Evolutionary conservation across 2,888 invertebrate species (phyloP).

Genomic region (Stomorhina lunata): DNA sequence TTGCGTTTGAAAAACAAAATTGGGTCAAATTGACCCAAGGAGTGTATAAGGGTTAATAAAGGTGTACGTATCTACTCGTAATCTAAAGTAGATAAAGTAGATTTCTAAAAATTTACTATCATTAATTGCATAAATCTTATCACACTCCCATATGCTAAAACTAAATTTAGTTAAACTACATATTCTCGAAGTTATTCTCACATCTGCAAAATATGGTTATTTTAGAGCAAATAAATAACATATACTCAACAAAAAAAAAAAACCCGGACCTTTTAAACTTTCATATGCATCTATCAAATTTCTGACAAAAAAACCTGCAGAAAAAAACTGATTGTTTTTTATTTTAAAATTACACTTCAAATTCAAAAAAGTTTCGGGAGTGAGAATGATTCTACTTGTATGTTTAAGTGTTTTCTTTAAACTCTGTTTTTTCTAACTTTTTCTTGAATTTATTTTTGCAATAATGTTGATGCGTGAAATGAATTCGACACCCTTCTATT

Average conservation of each 20-base stretch:
- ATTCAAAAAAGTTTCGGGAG: neutral
- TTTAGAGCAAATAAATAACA: neutral
- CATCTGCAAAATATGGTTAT: slow-evolving; percentile 2
- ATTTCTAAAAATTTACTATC: too few species aligned
- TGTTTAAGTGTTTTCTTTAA: slow-evolving; percentile 54
- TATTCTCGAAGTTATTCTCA: neutral
- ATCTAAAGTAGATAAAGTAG: too few species aligned
- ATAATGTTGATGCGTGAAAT: slow-evolving; percentile 64
- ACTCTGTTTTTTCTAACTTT: neutral
- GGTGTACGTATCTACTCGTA: too few species aligned
- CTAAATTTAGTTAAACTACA: too few species aligned
- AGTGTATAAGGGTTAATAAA: too few species aligned
- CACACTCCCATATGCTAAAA: too few species aligned
- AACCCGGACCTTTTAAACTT: neutral
- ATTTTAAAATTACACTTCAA: slow-evolving; percentile 42
- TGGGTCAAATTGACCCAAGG: too few species aligned
- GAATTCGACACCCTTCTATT: slow-evolving; percentile 65
- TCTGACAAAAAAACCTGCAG: neutral
- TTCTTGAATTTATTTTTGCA: slow-evolving; percentile 45
- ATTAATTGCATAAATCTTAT: too few species aligned
- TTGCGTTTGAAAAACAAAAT: too few species aligned
- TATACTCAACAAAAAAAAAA: neutral
- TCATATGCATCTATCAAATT: slow-evolving; percentile 18
- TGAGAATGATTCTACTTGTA: slow-evolving; percentile 44
- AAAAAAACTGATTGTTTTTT: slow-evolving; percentile 13